These are phyloP conservation scores for Meloidogyne chitwoodi DNA, from an alignment of 1,140 invertebrate species.

Conservation along the genomic window DNA sequence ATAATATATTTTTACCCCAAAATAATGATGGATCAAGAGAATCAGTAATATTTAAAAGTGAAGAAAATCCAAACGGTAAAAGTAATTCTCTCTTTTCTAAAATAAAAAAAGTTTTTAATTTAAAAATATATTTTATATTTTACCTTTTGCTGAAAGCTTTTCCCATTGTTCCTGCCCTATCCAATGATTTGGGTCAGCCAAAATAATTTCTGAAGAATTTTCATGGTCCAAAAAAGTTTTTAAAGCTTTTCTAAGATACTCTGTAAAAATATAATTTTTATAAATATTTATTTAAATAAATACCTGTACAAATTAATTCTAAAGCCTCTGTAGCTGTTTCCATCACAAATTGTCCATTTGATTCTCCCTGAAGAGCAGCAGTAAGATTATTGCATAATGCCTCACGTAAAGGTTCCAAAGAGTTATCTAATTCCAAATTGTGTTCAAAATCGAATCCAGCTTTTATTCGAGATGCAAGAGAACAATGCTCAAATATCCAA, in stretches of 20 bases:
- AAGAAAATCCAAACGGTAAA: constrained; percentile 5
- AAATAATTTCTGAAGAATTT: background rate
- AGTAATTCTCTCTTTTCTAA: constrained; percentile 14
- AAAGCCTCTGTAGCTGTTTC: constrained; percentile 7
- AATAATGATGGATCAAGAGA: constrained; percentile 14
- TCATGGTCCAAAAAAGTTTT: background rate
- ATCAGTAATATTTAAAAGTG: background rate
- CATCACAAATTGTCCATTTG: background rate
- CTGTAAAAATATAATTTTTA: background rate
- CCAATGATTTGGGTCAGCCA: background rate
- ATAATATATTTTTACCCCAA: background rate
- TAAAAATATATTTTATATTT: background rate
- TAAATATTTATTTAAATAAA: background rate
- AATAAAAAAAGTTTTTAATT: background rate
- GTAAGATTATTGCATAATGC: background rate
- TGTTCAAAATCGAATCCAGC: constrained; percentile 16
- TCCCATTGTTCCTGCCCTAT: background rate
- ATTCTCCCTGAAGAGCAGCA: background rate
- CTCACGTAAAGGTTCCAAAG: constrained; percentile 2
- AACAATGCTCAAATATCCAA: constrained; percentile 29
- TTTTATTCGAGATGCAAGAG: constrained; percentile 18
- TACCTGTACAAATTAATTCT: background rate
- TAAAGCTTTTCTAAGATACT: constrained; percentile 2
- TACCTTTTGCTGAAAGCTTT: constrained; percentile 5
- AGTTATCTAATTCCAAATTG: background rate